phyloP scores from a whole-genome alignment of 2,113 vertebrate genomes.

The Mastomys natalensis region DNA sequence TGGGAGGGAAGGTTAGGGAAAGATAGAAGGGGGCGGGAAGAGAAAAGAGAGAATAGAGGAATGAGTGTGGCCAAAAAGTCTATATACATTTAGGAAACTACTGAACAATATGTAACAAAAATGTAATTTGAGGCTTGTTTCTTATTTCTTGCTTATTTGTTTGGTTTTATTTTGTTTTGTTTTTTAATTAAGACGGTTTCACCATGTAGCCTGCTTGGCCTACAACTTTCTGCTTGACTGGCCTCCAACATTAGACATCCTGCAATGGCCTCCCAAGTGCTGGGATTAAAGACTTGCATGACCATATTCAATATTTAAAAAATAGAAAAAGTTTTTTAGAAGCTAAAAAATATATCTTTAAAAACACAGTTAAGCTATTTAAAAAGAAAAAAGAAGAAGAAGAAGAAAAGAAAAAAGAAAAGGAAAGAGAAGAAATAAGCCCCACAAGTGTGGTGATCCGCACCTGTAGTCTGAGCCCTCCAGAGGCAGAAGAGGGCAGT shows the following conservation, averaged over 20 bases:
- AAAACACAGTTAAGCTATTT: neutral
- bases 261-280: neutral
- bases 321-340: neutral
- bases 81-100: neutral
- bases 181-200: neutral
- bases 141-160: neutral
- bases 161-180: neutral
- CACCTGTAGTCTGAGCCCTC: neutral
- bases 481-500: neutral
- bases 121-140: neutral
- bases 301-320: neutral
- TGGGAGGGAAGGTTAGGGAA: neutral
- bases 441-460: no score
- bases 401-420: no score
- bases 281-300: neutral
- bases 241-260: neutral
- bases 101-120: neutral
- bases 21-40: no score
- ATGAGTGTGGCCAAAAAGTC: neutral
- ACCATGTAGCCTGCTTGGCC: neutral
- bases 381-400: neutral
- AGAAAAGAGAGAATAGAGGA: neutral
- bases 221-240: neutral
- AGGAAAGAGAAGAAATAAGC: no score
- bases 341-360: neutral